Conservation (phyloP, 1,140 invertebrate genomes). For the Magallana gigas region DNA sequence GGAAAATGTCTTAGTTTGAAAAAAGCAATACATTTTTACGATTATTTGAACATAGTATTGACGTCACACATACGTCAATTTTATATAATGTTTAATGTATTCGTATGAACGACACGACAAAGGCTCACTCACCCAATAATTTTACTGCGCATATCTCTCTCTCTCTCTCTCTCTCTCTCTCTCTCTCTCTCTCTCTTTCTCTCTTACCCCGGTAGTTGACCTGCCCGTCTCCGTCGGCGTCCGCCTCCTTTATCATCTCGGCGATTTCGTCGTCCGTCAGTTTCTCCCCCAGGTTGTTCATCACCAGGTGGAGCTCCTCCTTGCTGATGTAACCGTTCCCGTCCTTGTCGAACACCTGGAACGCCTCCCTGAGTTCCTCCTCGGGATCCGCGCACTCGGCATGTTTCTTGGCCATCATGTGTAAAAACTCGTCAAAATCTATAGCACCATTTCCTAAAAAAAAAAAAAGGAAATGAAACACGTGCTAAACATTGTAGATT, state of each 20-base stretch:
- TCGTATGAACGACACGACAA: no score
- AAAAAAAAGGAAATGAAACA: no score
- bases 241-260: constrained; percentile 95
- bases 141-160: no score
- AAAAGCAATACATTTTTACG: no score
- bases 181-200: not conserved
- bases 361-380: constrained; percentile 95
- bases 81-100: no score
- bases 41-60: no score
- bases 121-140: no score
- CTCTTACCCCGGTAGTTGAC: constrained; percentile 67
- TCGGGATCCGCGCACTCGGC: constrained; percentile 99
- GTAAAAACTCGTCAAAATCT: constrained; percentile 95
- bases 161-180: no score
- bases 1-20: no score
- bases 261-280: constrained; percentile 93
- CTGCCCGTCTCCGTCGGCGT: constrained; percentile 88
- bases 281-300: constrained; percentile 94
- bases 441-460: constrained; percentile 96
- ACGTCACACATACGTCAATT: no score
- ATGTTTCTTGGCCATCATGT: constrained; percentile 95
- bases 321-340: constrained; percentile 88
- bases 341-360: constrained; percentile 98
- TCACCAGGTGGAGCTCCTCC: constrained; percentile 82
- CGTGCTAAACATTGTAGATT: no score